Percentiles rank a stretch among this genome's conserved stretches.
These are phyloP conservation scores for Hydrozoanthus tunicans DNA, from an alignment of 64 coral and sea anemone species.

Conservation along the genomic window DNA sequence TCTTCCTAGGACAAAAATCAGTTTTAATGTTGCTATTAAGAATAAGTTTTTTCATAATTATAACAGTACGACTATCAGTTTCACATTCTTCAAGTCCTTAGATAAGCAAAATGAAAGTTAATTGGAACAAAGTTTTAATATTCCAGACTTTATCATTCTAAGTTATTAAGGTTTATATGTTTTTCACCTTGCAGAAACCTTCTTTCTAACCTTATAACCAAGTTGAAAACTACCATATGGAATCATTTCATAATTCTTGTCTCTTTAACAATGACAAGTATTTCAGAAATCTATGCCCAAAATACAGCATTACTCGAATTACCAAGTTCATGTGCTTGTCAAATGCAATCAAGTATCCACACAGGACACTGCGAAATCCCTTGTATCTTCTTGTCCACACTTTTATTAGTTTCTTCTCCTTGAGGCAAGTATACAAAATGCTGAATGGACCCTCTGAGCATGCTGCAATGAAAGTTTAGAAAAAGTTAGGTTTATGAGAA, in stretches of 20 bases:
- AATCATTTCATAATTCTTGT: neutral
- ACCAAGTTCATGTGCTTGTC: slow-evolving; percentile 99
- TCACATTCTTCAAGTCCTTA: too few species aligned
- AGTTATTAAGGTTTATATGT: too few species aligned
- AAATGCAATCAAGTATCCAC: slow-evolving; percentile 97
- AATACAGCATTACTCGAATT: neutral
- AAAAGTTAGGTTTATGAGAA: neutral
- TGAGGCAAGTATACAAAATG: slow-evolving; percentile 82
- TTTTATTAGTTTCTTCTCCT: slow-evolving; percentile 75
- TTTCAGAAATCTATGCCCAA: neutral
- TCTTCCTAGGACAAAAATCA: too few species aligned
- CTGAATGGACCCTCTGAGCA: slow-evolving; percentile 84
- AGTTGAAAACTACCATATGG: too few species aligned
- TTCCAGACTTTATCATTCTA: too few species aligned
- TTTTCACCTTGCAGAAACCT: too few species aligned
- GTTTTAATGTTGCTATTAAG: too few species aligned
- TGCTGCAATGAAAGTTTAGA: slow-evolving; percentile 26
- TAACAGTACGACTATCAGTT: too few species aligned
- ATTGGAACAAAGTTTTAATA: too few species aligned
- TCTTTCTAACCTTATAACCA: too few species aligned
- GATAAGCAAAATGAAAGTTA: too few species aligned
- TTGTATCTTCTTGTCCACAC: slow-evolving; percentile 95
- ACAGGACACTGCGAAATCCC: slow-evolving; percentile 81
- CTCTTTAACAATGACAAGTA: neutral
- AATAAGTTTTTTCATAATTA: too few species aligned